These are phyloP conservation scores for Corydoras maculifer DNA, from an alignment of 2,113 vertebrate species.

Conservation along the genomic window DNA sequence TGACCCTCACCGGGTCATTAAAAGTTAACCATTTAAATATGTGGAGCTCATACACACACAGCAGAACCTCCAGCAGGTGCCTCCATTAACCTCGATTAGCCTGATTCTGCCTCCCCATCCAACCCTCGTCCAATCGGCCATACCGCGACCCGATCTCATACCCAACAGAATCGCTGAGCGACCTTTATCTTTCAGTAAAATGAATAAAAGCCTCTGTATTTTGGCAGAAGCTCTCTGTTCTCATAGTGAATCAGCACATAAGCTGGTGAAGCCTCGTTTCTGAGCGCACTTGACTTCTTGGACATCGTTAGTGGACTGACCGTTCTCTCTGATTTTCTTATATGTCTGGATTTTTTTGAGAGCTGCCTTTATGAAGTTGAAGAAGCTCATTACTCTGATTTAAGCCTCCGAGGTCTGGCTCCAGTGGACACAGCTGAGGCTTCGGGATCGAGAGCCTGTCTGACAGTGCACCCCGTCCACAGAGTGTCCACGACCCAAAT, in stretches of 20 bases:
- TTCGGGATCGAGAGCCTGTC: background rate
- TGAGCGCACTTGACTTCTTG: background rate
- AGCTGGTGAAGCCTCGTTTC: background rate
- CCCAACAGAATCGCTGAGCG: too few species aligned
- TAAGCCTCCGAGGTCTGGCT: constrained; percentile 14
- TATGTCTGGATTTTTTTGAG: background rate
- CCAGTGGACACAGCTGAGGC: constrained; percentile 16
- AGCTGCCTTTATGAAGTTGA: background rate
- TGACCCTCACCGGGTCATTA: too few species aligned
- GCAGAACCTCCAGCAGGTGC: too few species aligned
- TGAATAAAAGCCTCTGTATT: too few species aligned
- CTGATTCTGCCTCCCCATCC: too few species aligned
- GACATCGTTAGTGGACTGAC: constrained; percentile 13
- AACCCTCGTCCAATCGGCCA: too few species aligned
- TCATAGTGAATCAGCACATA: too few species aligned
- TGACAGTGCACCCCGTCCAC: background rate
- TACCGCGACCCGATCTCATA: too few species aligned
- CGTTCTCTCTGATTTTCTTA: constrained; percentile 8
- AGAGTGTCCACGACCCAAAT: background rate
- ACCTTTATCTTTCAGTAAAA: too few species aligned
- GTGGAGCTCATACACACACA: too few species aligned
- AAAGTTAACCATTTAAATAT: too few species aligned
- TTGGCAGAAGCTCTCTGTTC: background rate
- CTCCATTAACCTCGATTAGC: too few species aligned
- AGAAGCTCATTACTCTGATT: constrained; percentile 16